These are phyloP conservation scores for Callopanchax toddi DNA, from an alignment of 2,113 vertebrate species.

Conservation along the genomic window DNA sequence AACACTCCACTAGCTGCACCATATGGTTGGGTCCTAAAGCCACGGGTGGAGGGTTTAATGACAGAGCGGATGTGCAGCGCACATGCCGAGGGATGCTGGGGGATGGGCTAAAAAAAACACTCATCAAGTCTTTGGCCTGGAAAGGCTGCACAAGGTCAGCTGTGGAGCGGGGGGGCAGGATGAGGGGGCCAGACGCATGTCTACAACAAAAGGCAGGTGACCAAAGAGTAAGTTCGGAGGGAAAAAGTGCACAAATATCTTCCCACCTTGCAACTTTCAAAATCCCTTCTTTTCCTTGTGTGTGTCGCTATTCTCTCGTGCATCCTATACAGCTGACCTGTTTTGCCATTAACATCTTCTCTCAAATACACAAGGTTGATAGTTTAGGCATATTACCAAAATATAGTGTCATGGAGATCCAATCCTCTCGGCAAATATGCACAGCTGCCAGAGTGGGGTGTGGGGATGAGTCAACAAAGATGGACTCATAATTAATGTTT, in stretches of 20 bases:
- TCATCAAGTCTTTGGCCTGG: constrained; percentile 80
- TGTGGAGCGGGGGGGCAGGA: constrained; percentile 53
- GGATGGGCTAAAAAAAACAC: constrained; percentile 75
- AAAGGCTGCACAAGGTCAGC: constrained; percentile 77
- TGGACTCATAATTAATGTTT: constrained; percentile 83
- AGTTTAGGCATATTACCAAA: constrained; percentile 68
- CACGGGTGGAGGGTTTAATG: constrained; percentile 79
- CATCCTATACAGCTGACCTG: constrained; percentile 19
- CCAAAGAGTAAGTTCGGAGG: constrained; percentile 43
- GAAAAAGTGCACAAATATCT: constrained; percentile 21
- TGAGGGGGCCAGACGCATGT: constrained; percentile 62
- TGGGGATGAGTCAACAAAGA: constrained; percentile 80
- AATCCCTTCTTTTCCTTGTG: not conserved
- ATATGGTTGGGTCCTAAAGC: constrained; percentile 82
- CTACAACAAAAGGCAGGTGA: constrained; percentile 77
- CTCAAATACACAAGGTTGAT: constrained; percentile 46
- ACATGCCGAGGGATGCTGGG: constrained; percentile 72
- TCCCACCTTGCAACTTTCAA: not conserved
- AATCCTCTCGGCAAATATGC: constrained; percentile 83
- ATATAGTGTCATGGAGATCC: constrained; percentile 76
- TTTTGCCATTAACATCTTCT: constrained; percentile 54
- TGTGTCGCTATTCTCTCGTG: constrained; percentile 16
- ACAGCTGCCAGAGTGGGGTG: constrained; percentile 82
- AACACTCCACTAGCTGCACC: constrained; percentile 72
- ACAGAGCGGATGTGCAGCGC: constrained; percentile 74